Evolutionary conservation across 2,888 invertebrate genomes (phyloP).

Genomic region (Eupithecia vulgata): DNA sequence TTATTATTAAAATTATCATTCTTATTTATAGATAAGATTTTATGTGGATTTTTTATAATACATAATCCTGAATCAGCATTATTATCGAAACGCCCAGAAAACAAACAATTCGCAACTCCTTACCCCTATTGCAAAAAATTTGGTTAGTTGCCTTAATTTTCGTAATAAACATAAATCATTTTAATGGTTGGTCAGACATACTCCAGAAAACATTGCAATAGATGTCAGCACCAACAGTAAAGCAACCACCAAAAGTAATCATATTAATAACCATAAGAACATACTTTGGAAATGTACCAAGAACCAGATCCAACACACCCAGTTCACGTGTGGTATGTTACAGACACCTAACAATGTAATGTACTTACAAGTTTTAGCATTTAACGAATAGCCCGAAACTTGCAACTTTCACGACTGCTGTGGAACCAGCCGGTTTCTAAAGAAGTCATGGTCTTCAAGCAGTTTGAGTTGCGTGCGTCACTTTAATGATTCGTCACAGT

Average conservation of each 20-base stretch:
- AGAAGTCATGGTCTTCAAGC: conserved; percentile 26
- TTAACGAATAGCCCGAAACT: conserved; percentile 10
- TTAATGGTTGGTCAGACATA: not conserved
- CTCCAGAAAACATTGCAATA: not conserved
- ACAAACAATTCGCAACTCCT: too few relatives aligned
- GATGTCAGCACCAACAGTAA: not conserved
- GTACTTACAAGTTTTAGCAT: conserved; percentile 15
- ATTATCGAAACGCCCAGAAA: too few relatives aligned
- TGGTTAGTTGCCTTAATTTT: too few relatives aligned
- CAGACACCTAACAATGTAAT: conserved; percentile 5
- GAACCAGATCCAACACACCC: not conserved
- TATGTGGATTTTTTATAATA: too few relatives aligned
- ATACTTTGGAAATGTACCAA: not conserved
- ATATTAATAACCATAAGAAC: not conserved
- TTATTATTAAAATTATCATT: too few relatives aligned
- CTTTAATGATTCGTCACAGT: not conserved
- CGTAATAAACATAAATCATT: not conserved
- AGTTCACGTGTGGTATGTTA: not conserved
- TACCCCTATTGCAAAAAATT: too few relatives aligned
- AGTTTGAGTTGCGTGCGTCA: conserved; percentile 29
- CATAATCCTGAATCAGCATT: not conserved
- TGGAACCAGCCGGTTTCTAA: conserved; percentile 16
- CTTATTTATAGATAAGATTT: too few relatives aligned
- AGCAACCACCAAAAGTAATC: not conserved
- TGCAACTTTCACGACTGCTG: conserved; percentile 27